A percentile compares a stretch with the other conserved stretches of the same genome.
Conservation (phyloP, 2,113 vertebrate species). For the Xyrauchen texanus region DNA sequence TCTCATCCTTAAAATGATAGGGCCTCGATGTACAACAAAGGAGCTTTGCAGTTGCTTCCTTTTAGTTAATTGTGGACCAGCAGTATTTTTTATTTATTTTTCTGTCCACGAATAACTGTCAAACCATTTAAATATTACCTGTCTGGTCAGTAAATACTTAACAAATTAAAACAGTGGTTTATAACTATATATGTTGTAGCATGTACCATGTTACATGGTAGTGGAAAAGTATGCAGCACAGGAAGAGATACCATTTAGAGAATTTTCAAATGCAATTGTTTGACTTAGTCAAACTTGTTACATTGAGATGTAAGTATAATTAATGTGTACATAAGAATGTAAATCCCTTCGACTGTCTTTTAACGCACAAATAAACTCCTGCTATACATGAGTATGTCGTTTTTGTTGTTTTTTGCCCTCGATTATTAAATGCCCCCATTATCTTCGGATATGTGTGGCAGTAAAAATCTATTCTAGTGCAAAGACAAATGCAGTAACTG, state of each 20-base stretch:
- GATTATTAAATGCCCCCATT: no score
- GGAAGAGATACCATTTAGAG: constrained; percentile 5
- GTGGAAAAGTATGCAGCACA: neutral
- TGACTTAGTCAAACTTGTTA: constrained; percentile 26
- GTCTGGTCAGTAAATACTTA: no score
- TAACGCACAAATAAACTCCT: constrained; percentile 65
- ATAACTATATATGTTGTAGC: neutral
- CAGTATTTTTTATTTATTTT: neutral
- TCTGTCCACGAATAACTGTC: no score
- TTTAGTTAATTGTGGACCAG: neutral
- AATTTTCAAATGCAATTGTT: constrained; percentile 13
- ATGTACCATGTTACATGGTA: neutral
- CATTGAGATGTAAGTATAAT: constrained; percentile 55
- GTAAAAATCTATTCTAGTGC: no score
- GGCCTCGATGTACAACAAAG: neutral
- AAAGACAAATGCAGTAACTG: no score
- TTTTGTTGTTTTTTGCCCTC: neutral
- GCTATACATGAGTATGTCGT: neutral
- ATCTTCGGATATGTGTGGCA: no score
- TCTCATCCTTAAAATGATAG: neutral
- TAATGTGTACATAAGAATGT: constrained; percentile 62
- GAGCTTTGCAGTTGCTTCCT: neutral
- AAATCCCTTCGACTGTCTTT: constrained; percentile 61
- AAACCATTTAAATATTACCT: no score
- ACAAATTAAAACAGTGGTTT: no score